phyloP scores from a whole-genome alignment of 1,140 invertebrate genomes.

The Capitella teleta region DNA sequence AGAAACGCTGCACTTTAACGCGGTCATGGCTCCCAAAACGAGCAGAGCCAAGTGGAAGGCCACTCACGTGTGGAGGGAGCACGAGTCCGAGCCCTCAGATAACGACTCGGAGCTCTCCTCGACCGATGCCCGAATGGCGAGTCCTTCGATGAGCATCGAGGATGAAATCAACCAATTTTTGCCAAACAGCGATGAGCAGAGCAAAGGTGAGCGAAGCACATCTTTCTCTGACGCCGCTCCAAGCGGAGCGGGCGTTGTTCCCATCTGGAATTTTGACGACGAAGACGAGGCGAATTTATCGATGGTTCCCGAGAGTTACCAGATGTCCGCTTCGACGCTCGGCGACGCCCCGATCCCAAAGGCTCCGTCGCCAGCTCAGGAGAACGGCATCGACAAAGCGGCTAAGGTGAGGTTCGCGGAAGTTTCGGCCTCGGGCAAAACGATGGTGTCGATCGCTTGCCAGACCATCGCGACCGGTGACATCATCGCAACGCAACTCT shows the following conservation, averaged over 20 bases:
- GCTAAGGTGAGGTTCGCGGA: not conserved
- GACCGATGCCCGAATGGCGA: not conserved
- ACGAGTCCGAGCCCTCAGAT: constrained; percentile 16
- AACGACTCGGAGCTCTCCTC: constrained; percentile 4
- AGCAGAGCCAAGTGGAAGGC: constrained; percentile 40
- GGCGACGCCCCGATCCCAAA: constrained; percentile 18
- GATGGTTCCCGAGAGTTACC: constrained; percentile 39
- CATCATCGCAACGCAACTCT: constrained; percentile 41
- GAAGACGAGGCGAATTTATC: constrained; percentile 26
- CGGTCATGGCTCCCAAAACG: constrained; percentile 40
- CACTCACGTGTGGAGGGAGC: constrained; percentile 40
- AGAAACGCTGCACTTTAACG: constrained; percentile 40
- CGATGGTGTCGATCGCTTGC: constrained; percentile 21
- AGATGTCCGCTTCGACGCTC: constrained; percentile 36
- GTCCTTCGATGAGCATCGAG: constrained; percentile 7
- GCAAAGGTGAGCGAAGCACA: not conserved
- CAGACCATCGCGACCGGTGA: constrained; percentile 42
- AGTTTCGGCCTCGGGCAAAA: not conserved
- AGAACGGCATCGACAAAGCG: not conserved
- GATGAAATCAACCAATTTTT: constrained; percentile 11
- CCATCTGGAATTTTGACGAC: constrained; percentile 39
- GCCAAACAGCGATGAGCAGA: constrained; percentile 4
- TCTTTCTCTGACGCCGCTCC: constrained; percentile 35
- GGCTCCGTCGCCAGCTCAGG: not conserved
- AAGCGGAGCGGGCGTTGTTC: constrained; percentile 35